phyloP scores from a whole-genome alignment of 2,888 invertebrate species.

The Mythimna albipuncta region DNA sequence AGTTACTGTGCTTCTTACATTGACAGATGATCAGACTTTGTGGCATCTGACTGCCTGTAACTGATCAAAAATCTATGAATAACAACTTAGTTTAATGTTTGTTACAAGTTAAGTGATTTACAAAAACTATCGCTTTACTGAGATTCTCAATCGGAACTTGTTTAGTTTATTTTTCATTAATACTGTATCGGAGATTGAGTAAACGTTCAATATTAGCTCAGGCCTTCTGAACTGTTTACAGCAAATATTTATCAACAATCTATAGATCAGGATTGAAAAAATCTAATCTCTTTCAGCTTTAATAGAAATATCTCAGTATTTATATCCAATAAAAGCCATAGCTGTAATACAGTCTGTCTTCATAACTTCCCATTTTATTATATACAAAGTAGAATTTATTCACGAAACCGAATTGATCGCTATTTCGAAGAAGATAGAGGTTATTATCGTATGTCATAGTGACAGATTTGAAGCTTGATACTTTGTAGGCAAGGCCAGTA shows the following conservation, averaged over 20 bases:
- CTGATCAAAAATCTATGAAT: too few relatives aligned
- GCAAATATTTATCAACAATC: slow-evolving; percentile 38
- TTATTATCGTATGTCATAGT: slow-evolving; percentile 44
- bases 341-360: slow-evolving; percentile 18
- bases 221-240: slow-evolving; percentile 28
- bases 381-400: slow-evolving; percentile 48
- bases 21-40: too few relatives aligned
- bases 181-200: slow-evolving; percentile 4
- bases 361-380: slow-evolving; percentile 38
- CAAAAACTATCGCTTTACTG: background rate
- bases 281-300: slow-evolving; percentile 10
- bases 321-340: slow-evolving; percentile 34
- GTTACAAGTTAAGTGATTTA: background rate
- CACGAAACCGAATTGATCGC: slow-evolving; percentile 22
- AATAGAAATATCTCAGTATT: slow-evolving; percentile 32
- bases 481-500: slow-evolving; percentile 35
- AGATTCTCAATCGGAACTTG: background rate
- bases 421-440: slow-evolving; percentile 37
- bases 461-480: slow-evolving; percentile 40
- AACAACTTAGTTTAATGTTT: background rate
- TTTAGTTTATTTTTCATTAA: background rate
- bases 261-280: slow-evolving; percentile 23
- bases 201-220: slow-evolving; percentile 25
- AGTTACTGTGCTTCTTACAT: too few relatives aligned
- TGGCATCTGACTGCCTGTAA: too few relatives aligned